These are phyloP conservation scores for Macaria liturata DNA, from an alignment of 2,888 invertebrate species.

Conservation along the genomic window DNA sequence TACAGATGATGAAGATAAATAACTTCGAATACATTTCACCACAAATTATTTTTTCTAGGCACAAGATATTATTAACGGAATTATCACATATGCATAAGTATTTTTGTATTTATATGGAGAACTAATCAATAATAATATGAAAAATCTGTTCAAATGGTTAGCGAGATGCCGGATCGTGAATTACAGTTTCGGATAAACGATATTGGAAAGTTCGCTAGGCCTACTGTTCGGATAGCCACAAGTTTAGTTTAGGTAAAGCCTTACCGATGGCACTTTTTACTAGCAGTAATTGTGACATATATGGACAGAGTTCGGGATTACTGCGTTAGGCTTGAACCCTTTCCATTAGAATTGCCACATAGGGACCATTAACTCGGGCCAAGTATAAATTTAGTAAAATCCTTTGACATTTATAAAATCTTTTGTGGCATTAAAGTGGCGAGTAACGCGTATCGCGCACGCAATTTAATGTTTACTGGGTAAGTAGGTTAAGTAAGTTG, in stretches of 20 bases:
- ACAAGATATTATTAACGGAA: too few species aligned
- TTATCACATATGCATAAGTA: too few species aligned
- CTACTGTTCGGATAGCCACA: too few species aligned
- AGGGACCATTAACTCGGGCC: conserved; percentile 54
- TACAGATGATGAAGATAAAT: conserved; percentile 5
- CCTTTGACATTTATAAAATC: conserved; percentile 45
- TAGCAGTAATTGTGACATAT: conserved; percentile 60
- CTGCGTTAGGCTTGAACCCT: conserved; percentile 48
- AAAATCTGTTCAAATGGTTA: too few species aligned
- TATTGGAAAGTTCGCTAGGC: too few species aligned
- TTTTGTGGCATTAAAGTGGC: conserved; percentile 33
- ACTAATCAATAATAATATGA: too few species aligned
- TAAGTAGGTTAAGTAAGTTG: conserved; percentile 29
- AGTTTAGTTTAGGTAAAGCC: conserved; percentile 32
- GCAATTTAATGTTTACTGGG: conserved; percentile 30
- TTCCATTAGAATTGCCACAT: conserved; percentile 55
- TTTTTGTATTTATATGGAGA: too few species aligned
- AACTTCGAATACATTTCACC: neutral
- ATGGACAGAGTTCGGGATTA: conserved; percentile 50
- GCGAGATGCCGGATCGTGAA: too few species aligned
- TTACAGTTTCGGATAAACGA: too few species aligned
- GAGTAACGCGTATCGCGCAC: conserved; percentile 26
- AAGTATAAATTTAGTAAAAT: conserved; percentile 52
- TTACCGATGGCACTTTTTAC: conserved; percentile 44
- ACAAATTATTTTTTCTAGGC: too few species aligned